Percentiles rank a stretch among this genome's conserved stretches.
phyloP scores from a whole-genome alignment of 2,113 vertebrate species.

The Tiliqua scincoides region DNA sequence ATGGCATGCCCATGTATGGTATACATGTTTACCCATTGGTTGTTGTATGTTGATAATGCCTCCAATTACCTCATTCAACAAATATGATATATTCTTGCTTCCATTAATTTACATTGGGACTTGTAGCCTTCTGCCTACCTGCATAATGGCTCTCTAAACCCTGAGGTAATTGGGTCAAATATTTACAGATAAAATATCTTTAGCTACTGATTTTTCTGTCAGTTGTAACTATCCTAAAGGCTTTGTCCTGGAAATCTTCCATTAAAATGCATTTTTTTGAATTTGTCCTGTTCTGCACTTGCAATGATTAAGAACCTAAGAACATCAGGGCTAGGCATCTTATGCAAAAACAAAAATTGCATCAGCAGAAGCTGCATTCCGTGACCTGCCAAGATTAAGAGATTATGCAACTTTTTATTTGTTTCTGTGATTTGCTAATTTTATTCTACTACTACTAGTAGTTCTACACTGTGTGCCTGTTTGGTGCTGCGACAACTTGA shows the following conservation, averaged over 20 bases:
- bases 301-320: no score
- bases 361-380: background rate
- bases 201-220: background rate
- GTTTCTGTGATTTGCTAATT: background rate
- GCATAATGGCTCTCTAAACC: background rate
- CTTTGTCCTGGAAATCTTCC: background rate
- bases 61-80: background rate
- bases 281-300: background rate
- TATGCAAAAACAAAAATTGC: background rate
- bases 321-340: background rate
- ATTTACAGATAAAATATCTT: background rate
- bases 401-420: background rate
- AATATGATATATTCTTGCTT: background rate
- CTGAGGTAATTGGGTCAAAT: background rate
- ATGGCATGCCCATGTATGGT: no score
- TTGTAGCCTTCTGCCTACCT: background rate
- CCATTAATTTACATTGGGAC: background rate
- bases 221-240: background rate
- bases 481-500: constrained; percentile 37
- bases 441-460: background rate
- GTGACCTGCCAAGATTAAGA: background rate
- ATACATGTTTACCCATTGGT: background rate
- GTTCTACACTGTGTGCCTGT: no score
- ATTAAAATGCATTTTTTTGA: background rate
- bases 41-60: background rate